Evolutionary conservation across 2,888 invertebrate genomes (phyloP), one percentile per base, ranked within the genome.

Genomic region (Pseudococcus viburni): DNA sequence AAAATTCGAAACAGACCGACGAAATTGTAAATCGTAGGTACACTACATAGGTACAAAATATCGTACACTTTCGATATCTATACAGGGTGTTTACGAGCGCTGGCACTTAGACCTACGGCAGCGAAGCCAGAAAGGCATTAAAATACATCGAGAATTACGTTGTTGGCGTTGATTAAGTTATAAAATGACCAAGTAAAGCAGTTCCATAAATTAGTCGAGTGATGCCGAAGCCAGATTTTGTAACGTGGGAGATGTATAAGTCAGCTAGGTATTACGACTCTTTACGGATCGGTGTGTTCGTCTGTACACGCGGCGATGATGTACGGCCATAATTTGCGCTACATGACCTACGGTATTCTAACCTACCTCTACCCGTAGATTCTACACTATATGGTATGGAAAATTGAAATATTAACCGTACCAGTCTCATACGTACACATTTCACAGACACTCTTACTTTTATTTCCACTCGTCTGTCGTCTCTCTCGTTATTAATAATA

Each of bases 141-240:
- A 64, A 64, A 73, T 26, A 73, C 8, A 73, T 26, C 5, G 22
- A 33, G 33, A 73, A 73, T 73, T 73, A 73, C 68, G 33, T 80
- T 80, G 80, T 80, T 80, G 80, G 80, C 80, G 80, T 80, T 80
- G 80, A 80, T 80, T 80, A 80, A 80, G 80, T 80, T 80, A 80
- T 80, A 80, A 80, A 80, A 80, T 80, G 80, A 80, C 80, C 80
- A 80, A 80, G 80, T 80, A 80, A 80, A 80, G 80, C 80, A 80
- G 80, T 80, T 80, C 80, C 15, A 80, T 80, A 80, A 80, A 80
- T 80, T 80, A 80, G 80, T 80, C 17, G n/a, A 80, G 80, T 42
- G 26, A 33, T 33, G 26, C 26, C 26, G 26, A 33, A 33, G 42
- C 80, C 80, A 46, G 80, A 80, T 80, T 80, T 80, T 80, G 80